phyloP scores from a whole-genome alignment of 53 echinoderm and acorn worm genomes.

The Mesocentrotus franciscanus region DNA sequence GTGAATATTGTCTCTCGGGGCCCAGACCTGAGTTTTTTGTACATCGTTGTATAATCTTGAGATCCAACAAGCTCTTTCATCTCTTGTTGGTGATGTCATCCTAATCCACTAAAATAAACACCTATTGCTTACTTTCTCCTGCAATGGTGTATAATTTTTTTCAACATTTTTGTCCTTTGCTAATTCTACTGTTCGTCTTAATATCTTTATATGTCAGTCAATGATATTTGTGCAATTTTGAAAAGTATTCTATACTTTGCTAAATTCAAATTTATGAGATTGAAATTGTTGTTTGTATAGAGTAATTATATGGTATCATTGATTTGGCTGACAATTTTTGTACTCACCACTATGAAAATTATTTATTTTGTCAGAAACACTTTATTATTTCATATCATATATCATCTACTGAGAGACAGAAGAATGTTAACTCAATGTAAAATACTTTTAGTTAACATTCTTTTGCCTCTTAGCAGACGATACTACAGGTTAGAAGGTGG shows the following conservation, averaged over 20 bases:
- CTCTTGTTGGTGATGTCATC: constrained; percentile 21
- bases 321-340: neutral
- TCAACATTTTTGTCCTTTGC: neutral
- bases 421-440: neutral
- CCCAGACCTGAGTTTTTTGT: constrained; percentile 62
- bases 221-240: neutral
- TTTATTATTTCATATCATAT: neutral
- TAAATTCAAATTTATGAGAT: neutral
- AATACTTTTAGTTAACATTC: neutral
- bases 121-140: neutral
- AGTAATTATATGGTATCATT: neutral
- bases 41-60: neutral
- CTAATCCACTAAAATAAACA: constrained; percentile 43
- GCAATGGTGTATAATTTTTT: constrained; percentile 1
- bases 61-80: constrained; percentile 22
- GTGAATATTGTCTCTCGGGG: constrained; percentile 47
- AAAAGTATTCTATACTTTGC: neutral
- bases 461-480: neutral
- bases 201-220: neutral
- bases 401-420: neutral
- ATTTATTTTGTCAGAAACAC: neutral
- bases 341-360: neutral
- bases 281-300: neutral
- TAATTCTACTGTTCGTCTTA: constrained; percentile 22
- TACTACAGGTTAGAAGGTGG: neutral